Base-by-base conservation (phyloP, 1,140 invertebrate genomes). In the Chionoecetes opilio region DNA sequence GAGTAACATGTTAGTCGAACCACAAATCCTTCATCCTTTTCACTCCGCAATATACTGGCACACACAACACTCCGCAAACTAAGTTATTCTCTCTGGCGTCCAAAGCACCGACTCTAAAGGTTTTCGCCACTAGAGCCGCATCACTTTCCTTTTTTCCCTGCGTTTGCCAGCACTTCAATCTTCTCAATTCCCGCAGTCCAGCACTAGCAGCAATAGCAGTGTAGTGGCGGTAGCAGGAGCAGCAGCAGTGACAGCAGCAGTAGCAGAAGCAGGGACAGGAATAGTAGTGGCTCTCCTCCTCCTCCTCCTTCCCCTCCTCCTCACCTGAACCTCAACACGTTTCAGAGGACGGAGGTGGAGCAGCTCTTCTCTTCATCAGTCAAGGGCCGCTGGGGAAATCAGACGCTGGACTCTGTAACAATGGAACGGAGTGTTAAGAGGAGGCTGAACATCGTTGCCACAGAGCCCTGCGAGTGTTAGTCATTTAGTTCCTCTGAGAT, bases 361-460 rank as follows among this genome's bases (percentile, higher is more conserved):
- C 41, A n/a, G n/a, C 63, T 53, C 53, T 38, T 38, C 53, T 94
- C 86, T 94, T 92, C 91, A 92, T 92, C 94, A 92, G 84, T 38
- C 82, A 86, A 95, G 53, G 82, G 17, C 84, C 94, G 29, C 89
- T n/a, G 63, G 82, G 94, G 94, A 95, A 95, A 95, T 92, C 94
- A 87, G 94, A 87, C 90, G 89, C 29, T 41, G 82, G 63, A 38
- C 32, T 92, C 94, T 95, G 94, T 75, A 95, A 95, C 41, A 95
- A 95, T 37, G 92, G 90, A 92, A 92, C 21, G 31, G 21, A 31
- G 82, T 63, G 94, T 95, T 95, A 95, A 84, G 34, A 26, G 32
- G 32, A 26, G 35, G 86, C 17, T 31, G 34, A 31, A 41, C n/a
- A 31, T 17, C 46, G 21, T 17, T 0, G 21, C 11, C 46, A 53